These are phyloP conservation scores for Orthosia incerta DNA, from an alignment of 2,888 invertebrate genomes.

Conservation along the genomic window DNA sequence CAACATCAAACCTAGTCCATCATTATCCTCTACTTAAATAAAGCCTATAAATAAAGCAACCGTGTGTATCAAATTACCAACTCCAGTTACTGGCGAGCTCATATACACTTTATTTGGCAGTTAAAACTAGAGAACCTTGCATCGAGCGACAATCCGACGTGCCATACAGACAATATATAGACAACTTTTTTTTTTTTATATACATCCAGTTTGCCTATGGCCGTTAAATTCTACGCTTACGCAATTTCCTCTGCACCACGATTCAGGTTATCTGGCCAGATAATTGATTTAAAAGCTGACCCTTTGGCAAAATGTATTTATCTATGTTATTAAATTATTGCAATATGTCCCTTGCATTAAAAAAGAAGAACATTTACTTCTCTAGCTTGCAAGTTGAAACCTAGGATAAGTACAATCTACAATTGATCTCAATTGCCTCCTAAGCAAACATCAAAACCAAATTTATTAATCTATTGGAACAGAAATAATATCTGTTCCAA, in stretches of 20 bases:
- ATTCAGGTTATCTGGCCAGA: conserved; percentile 28
- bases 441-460: background rate
- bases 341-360: too few species aligned
- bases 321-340: conserved; percentile 2
- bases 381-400: background rate
- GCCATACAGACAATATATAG: conserved; percentile 18
- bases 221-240: conserved; percentile 38
- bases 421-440: background rate
- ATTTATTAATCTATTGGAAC: background rate
- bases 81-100: background rate
- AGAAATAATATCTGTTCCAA: conserved; percentile 12
- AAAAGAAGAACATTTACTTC: background rate
- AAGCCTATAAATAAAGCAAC: conserved; percentile 2
- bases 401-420: background rate
- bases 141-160: conserved; percentile 6
- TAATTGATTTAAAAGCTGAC: conserved; percentile 30
- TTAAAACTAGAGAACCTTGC: conserved; percentile 26
- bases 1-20: background rate
- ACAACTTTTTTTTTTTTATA: conserved; percentile 46
- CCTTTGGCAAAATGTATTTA: conserved; percentile 13
- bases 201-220: conserved; percentile 16
- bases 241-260: conserved; percentile 31
- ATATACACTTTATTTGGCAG: conserved; percentile 18
- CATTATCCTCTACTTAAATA: background rate
- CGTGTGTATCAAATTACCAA: background rate